Percentiles rank a stretch among this genome's conserved stretches.
phyloP scores from a whole-genome alignment of 2,113 vertebrate genomes.

The Diphyllodes magnificus region DNA sequence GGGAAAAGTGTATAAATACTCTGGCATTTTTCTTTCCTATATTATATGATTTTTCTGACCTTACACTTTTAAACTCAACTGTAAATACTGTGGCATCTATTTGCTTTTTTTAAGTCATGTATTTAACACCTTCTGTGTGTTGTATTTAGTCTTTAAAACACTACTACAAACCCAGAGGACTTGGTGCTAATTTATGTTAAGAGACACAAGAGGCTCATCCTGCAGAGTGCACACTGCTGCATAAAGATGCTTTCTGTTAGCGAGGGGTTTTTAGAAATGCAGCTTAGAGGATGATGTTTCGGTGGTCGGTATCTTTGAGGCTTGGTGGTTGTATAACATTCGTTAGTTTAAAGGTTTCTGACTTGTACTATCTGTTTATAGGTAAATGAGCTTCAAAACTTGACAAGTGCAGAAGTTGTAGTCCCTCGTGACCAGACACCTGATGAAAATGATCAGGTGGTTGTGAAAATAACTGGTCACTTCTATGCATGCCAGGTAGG shows the following conservation, averaged over 20 bases:
- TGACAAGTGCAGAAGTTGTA: slow-evolving; percentile 97
- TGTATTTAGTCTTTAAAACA: slow-evolving; percentile 6
- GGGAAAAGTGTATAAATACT: not conserved
- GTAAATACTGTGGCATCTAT: not conserved
- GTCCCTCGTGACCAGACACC: slow-evolving; percentile 97
- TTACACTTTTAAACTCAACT: not conserved
- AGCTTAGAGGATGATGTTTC: not conserved
- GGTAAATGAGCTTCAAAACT: slow-evolving; percentile 98
- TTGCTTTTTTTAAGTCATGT: not conserved
- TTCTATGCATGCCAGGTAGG: slow-evolving; percentile 98
- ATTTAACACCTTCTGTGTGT: slow-evolving; percentile 1
- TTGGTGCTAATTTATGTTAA: slow-evolving; percentile 26
- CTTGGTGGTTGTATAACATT: not conserved
- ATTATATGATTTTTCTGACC: not conserved
- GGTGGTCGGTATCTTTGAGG: not conserved
- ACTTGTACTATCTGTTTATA: slow-evolving; percentile 37
- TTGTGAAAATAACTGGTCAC: slow-evolving; percentile 98
- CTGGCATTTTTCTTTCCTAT: not conserved
- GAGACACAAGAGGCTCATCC: not conserved
- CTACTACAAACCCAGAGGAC: not conserved
- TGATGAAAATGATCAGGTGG: slow-evolving; percentile 96
- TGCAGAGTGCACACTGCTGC: not conserved
- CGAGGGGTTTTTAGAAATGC: not conserved
- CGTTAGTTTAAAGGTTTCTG: not conserved
- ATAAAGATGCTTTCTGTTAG: not conserved